Conservation (phyloP, 2,797 vertebrate genomes). For the Bradypus variegatus region DNA sequence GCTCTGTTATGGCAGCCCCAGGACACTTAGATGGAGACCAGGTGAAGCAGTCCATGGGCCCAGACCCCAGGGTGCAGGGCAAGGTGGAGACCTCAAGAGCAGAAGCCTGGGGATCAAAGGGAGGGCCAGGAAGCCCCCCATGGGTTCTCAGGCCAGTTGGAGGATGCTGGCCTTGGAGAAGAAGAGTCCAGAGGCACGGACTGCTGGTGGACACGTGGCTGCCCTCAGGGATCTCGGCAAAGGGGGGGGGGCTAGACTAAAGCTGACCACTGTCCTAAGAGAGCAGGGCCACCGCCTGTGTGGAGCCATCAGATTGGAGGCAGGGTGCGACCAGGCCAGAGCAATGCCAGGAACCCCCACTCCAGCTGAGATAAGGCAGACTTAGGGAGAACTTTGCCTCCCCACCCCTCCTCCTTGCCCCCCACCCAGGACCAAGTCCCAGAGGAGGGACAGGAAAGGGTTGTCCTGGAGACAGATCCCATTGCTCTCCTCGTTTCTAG, state of each 20-base stretch:
- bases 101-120: background rate
- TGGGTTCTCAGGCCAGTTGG: background rate
- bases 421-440: background rate
- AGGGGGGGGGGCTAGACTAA: too few relatives aligned
- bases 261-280: background rate
- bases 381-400: background rate
- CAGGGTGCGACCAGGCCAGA: background rate
- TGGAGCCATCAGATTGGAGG: background rate
- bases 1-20: too few relatives aligned
- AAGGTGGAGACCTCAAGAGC: background rate
- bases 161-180: background rate
- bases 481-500: rapidly evolving
- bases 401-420: background rate
- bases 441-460: background rate
- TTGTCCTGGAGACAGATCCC: too few relatives aligned
- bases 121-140: background rate
- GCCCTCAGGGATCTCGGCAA: too few relatives aligned
- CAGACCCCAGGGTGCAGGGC: background rate
- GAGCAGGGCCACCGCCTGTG: rapidly evolving
- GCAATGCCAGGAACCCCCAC: background rate
- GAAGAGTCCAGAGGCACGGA: too few relatives aligned
- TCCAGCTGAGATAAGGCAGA: background rate
- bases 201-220: background rate
- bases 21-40: background rate
- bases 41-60: background rate